Conservation (phyloP, 2,888 invertebrate species). For the Aricia artaxerxes region DNA sequence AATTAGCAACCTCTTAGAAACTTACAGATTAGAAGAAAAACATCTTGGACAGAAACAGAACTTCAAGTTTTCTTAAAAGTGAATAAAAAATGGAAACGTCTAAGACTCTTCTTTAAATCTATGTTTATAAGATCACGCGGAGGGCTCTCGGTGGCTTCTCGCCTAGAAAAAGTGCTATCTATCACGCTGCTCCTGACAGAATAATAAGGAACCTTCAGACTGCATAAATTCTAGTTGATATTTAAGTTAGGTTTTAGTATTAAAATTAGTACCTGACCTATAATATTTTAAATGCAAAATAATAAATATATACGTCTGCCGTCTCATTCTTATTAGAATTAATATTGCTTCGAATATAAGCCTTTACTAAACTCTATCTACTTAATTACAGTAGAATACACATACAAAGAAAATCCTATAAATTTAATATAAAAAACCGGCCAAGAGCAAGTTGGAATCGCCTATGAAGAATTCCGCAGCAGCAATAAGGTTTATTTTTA, state of each 20-base stretch:
- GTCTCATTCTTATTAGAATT: background rate
- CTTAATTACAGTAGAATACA: background rate
- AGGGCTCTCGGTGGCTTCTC: slow-evolving; percentile 27
- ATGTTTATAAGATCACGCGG: slow-evolving; percentile 27
- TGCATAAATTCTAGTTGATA: slow-evolving; percentile 35
- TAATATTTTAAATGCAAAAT: background rate
- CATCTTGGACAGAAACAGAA: background rate
- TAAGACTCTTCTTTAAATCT: slow-evolving; percentile 26
- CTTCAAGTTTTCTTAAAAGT: background rate
- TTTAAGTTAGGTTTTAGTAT: slow-evolving; percentile 24
- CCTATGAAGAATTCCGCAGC: no score
- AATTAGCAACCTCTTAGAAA: background rate
- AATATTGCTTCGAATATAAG: background rate
- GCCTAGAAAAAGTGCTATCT: slow-evolving; percentile 30
- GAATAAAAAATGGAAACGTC: slow-evolving; percentile 17
- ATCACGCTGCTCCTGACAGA: slow-evolving; percentile 29
- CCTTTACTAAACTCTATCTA: background rate
- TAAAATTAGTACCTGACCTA: background rate
- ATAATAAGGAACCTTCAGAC: slow-evolving; percentile 17
- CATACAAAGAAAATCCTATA: background rate
- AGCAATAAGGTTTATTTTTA: no score
- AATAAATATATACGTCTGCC: background rate
- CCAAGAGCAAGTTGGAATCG: no score
- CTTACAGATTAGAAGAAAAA: background rate
- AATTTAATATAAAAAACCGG: no score